Evolutionary conservation across 2,113 vertebrate genomes (phyloP).

Genomic region (Puffinus mauretanicus): DNA sequence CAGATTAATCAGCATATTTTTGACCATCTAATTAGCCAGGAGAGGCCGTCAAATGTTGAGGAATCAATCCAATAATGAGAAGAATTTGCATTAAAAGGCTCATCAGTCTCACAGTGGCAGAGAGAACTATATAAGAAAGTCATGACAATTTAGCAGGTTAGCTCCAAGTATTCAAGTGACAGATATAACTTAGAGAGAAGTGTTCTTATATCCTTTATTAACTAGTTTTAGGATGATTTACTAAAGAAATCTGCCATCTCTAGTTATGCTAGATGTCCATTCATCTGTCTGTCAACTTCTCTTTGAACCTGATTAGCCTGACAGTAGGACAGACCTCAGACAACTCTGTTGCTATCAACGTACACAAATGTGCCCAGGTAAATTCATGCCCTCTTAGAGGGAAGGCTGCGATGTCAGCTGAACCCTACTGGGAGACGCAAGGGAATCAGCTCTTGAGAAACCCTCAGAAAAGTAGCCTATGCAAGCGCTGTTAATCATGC

Average conservation of each 20-base stretch:
- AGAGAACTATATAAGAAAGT: neutral
- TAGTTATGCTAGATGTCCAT: neutral
- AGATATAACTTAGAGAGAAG: neutral
- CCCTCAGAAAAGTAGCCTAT: neutral
- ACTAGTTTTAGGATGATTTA: neutral
- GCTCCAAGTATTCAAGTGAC: neutral
- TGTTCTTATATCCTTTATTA: neutral
- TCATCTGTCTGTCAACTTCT: neutral
- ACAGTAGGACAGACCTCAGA: neutral
- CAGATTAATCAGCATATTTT: neutral
- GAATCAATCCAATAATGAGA: neutral
- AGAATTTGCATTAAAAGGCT: neutral
- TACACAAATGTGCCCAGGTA: neutral
- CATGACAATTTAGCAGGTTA: neutral
- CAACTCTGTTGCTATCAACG: rapidly evolving
- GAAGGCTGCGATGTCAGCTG: neutral
- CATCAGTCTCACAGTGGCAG: neutral
- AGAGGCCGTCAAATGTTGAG: neutral
- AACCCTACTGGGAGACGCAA: neutral
- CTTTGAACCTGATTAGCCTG: neutral
- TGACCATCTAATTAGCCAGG: neutral
- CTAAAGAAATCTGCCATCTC: neutral
- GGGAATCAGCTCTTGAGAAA: neutral
- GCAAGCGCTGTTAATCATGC: neutral
- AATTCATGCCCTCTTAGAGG: neutral